A percentile compares a stretch with the other conserved stretches of the same genome.
phyloP scores from a whole-genome alignment of 2,113 vertebrate species.

The Riparia riparia region DNA sequence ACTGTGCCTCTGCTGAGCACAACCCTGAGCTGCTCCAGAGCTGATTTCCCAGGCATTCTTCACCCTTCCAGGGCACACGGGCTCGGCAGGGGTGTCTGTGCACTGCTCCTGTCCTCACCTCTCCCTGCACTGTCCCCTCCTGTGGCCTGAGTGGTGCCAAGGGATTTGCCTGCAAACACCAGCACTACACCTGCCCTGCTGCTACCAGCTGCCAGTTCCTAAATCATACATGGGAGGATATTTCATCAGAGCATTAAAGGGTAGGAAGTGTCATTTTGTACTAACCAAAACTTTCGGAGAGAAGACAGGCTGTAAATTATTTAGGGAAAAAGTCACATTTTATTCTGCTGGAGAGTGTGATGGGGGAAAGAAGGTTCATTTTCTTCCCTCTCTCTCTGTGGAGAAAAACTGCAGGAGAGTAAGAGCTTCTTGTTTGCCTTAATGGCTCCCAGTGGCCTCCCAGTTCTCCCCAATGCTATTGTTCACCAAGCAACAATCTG shows the following conservation, averaged over 20 bases:
- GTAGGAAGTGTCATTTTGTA: constrained; percentile 55
- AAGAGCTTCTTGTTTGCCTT: not conserved
- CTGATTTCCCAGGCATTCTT: not conserved
- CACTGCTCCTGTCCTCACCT: not conserved
- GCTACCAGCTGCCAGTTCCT: constrained; percentile 61
- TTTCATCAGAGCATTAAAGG: constrained; percentile 70
- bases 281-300: constrained; percentile 59
- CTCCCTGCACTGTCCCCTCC: not conserved
- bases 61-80: not conserved
- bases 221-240: constrained; percentile 59
- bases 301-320: constrained; percentile 71
- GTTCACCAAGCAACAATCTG: not conserved
- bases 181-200: constrained; percentile 24
- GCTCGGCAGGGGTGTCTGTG: not conserved
- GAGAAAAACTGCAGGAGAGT: not conserved
- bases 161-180: constrained; percentile 4
- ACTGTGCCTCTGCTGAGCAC: not conserved
- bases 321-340: constrained; percentile 73
- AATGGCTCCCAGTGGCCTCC: not conserved
- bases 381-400: not conserved
- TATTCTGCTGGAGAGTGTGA: constrained; percentile 61
- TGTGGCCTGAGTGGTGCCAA: not conserved
- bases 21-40: not conserved
- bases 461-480: not conserved
- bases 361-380: not conserved